Evolutionary conservation across 2,113 vertebrate species (phyloP).

Genomic region (Diadophis punctatus): DNA sequence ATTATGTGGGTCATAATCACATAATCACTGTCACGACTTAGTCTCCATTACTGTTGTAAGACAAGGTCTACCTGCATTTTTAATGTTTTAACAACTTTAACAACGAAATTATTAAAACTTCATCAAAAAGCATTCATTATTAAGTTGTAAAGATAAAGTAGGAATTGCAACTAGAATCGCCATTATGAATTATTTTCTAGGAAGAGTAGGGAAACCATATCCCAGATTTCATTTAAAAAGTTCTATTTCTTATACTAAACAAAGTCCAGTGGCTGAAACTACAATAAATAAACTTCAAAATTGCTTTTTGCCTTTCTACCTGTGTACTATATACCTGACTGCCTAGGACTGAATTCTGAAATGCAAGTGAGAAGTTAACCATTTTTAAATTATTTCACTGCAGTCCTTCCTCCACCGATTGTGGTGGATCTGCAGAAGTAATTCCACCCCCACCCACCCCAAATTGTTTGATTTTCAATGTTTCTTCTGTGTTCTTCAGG

Average conservation of each 20-base stretch:
- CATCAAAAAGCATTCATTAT: neutral
- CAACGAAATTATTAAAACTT: neutral
- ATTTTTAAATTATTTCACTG: conserved; percentile 41
- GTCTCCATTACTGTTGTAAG: too few species aligned
- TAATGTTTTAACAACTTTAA: neutral
- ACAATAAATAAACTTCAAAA: conserved; percentile 12
- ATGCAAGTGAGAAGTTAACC: conserved; percentile 38
- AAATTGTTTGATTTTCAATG: conserved; percentile 48
- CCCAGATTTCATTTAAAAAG: neutral
- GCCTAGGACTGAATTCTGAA: conserved; percentile 13
- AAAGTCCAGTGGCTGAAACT: neutral
- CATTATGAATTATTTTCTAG: neutral
- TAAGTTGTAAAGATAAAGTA: neutral
- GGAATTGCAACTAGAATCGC: neutral
- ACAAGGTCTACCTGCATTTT: too few species aligned
- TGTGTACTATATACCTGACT: neutral
- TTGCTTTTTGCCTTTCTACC: conserved; percentile 16
- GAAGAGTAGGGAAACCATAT: neutral
- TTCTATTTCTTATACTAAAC: conserved; percentile 14
- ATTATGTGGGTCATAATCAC: too few species aligned
- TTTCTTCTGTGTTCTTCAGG: conserved; percentile 39
- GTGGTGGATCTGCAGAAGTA: conserved; percentile 50
- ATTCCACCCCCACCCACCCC: conserved; percentile 12
- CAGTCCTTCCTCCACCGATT: conserved; percentile 41
- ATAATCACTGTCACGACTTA: too few species aligned